These are phyloP conservation scores for Salticus scenicus DNA, from an alignment of 2,888 invertebrate genomes.

Conservation along the genomic window DNA sequence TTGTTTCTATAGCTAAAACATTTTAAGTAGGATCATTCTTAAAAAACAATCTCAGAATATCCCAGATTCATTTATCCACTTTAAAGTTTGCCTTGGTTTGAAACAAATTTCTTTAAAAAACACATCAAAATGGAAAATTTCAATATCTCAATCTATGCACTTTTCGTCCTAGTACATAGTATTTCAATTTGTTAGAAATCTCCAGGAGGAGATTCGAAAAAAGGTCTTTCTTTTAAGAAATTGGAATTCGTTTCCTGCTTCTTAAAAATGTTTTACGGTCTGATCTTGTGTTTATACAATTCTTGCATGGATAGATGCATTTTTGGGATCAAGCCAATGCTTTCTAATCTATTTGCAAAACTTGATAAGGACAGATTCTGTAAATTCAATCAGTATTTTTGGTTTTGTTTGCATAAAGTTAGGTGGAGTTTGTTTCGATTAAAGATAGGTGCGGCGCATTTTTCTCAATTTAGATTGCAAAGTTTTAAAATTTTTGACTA, in stretches of 20 bases:
- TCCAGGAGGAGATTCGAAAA: background rate
- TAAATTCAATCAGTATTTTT: conserved; percentile 9
- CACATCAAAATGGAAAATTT: background rate
- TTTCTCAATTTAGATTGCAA: too few species aligned
- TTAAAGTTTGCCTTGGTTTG: background rate
- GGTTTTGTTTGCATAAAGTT: background rate
- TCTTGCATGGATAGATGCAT: background rate
- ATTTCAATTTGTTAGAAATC: conserved; percentile 6
- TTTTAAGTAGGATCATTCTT: background rate
- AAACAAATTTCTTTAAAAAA: conserved; percentile 2
- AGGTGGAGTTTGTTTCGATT: background rate
- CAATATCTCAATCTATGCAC: conserved; percentile 3
- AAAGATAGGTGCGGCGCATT: too few species aligned
- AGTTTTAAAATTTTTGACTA: too few species aligned
- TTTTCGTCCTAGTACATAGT: background rate
- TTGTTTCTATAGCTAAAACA: background rate
- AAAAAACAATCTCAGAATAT: too few species aligned
- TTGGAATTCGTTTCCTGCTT: background rate
- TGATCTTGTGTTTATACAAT: background rate
- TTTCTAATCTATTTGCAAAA: background rate
- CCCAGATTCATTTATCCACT: background rate
- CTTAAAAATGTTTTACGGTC: conserved; percentile 1
- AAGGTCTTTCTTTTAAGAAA: conserved; percentile 11
- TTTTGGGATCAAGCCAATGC: conserved; percentile 12
- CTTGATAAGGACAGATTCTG: background rate